These are phyloP conservation scores for Clarias gariepinus DNA, from an alignment of 2,113 vertebrate genomes.

Conservation along the genomic window DNA sequence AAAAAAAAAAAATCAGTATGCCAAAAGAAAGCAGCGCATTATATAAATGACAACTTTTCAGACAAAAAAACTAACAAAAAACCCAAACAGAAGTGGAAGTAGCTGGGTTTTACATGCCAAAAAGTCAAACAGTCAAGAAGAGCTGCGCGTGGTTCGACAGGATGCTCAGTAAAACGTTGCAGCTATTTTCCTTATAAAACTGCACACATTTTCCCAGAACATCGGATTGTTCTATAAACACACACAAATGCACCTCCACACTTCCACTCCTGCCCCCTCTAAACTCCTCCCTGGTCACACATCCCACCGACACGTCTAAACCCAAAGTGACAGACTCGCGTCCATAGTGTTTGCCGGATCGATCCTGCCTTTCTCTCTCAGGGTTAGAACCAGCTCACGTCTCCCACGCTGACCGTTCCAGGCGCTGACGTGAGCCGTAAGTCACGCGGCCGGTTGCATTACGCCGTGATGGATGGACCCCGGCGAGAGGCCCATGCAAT, in stretches of 20 bases:
- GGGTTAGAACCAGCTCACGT: conserved; percentile 11
- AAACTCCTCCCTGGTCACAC: not conserved
- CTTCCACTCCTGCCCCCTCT: not conserved
- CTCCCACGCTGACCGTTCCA: not conserved
- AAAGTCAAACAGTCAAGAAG: no score
- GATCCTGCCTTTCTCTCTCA: conserved; percentile 17
- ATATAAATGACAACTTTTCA: no score
- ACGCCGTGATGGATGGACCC: conserved; percentile 80
- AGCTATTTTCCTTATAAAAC: no score
- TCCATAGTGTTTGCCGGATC: conserved; percentile 27
- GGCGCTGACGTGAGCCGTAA: conserved; percentile 74
- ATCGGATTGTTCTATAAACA: not conserved
- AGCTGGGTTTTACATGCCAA: no score
- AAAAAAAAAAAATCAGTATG: no score
- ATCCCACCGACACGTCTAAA: conserved; percentile 9
- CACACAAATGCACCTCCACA: not conserved
- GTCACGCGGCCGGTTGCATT: conserved; percentile 77
- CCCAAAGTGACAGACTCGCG: conserved; percentile 22
- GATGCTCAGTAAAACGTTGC: no score
- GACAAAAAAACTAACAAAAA: no score
- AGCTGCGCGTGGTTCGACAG: no score
- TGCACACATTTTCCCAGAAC: not conserved
- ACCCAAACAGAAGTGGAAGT: no score
- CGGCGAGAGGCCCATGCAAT: conserved; percentile 77
- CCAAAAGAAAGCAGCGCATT: no score